Evolutionary conservation across 1,140 invertebrate species (phyloP), one percentile per base, ranked within the genome.

Genomic region (Pogonomyrmex californicus): DNA sequence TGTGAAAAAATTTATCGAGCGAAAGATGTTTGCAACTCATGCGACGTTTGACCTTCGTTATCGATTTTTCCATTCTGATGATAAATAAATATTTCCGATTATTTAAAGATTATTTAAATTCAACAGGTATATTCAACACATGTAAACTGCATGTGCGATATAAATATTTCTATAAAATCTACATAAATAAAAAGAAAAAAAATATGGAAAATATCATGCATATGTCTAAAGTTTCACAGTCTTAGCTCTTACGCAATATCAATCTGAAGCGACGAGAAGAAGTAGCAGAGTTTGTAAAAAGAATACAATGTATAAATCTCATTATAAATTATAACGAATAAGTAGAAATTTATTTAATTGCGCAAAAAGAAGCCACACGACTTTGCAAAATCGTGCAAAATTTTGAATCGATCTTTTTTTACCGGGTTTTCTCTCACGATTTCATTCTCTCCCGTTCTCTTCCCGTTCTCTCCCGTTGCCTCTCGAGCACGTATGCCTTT

Each of bases 31-130:
- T 65, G 36, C 6, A 82, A 62, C 76, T 85, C 44, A 41, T 4
- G 1, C 0, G 10, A 14, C 23, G 30, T 87, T 75, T 60, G 87
- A 60, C 33, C 70, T 44, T 75, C 33, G 44, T 54, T 30, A 30
- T 47, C 49, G 41, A 17, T 36, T 65, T 41, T 38, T 38, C 10
- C 12, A 7, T 51, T 51, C 60, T 4, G 12, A 81, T 2, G 33
- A 66, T 41, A 4, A 68, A n/a, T 5, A 1, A 17, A 9, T 1
- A 6, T 81, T 56, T 44, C 3, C 38, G 44, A 81, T 30, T 6
- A 30, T 44, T 23, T 23, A 23, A 23, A 17, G 38, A 54, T 54
- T 76, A 47, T 78, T 3, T 17, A n/a, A 81, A 41, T 12, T 12
- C 14, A 38, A 54, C 12, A 49, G 23, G 9, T 4, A 51, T 5